Evolutionary conservation across 2,888 invertebrate species (phyloP), one percentile per base, ranked within the genome.

Genomic region (Caenorhabditis panamensis): DNA sequence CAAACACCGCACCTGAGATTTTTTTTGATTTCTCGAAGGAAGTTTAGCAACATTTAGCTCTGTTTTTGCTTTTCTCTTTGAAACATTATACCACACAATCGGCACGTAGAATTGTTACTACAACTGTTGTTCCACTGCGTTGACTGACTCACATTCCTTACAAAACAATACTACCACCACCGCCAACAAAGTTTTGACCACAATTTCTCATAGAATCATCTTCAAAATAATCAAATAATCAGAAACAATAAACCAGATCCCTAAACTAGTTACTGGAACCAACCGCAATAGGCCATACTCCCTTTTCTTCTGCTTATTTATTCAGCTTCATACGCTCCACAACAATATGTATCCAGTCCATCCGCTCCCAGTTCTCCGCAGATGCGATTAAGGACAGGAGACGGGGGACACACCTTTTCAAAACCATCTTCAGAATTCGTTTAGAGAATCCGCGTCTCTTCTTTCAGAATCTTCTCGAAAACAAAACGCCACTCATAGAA

Each of bases 311-410:
- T 28, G 28, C 31, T n/a, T 72, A 72, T 72, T 72, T 72, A 72
- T 72, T 63, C 72, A 72, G 72, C 72, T 72, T 72, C 56, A 20
- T 41, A 18, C 28, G 18, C 53, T 26, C 49, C 54, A 16, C 63
- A 63, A 72, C 56, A 72, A 63, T 63, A 63, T 72, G 44, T 51
- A 22, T 56, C 26, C 20, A 47, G 20, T 47, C 47, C 47, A 47
- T 37, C 1, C 31, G 1, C 28, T 67, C 36, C 24, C 31, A n/a
- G 51, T 41, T 26, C 13, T 31, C n/a, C 24, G 54, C 54, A 61
- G 63, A 72, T 72, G 72, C 72, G 72, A 72, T 72, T 72, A 72
- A 13, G 41, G 13, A 31, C 5, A 31, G 31, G 9, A 9, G 31
- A 4, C 31, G 9, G 31, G 54, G 22, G 56, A 72, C 61, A 58